Conservation (phyloP, 2,113 vertebrate species). For the Asarcornis scutulata region DNA sequence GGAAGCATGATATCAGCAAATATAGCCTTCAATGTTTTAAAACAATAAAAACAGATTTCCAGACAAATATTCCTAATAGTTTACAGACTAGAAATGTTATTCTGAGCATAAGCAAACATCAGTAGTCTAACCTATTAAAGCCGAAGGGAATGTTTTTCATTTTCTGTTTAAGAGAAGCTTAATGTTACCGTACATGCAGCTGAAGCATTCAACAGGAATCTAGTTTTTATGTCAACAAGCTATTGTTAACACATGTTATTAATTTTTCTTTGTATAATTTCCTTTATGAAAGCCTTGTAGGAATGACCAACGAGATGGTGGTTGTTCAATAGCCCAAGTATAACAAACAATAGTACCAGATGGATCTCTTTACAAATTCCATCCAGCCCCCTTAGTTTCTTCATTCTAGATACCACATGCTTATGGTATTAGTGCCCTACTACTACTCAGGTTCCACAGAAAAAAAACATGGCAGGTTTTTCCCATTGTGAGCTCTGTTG, state of each 20-base stretch:
- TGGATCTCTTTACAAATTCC: background rate
- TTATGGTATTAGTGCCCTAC: background rate
- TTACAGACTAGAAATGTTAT: background rate
- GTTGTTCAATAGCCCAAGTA: background rate
- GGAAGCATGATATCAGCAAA: constrained; percentile 6
- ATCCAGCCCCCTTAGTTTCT: background rate
- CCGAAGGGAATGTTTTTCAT: constrained; percentile 1
- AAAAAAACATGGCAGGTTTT: background rate
- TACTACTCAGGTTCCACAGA: background rate
- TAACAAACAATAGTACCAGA: background rate
- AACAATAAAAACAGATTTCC: constrained; percentile 43
- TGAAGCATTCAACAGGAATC: constrained; percentile 16
- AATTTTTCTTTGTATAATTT: constrained; percentile 34
- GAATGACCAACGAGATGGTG: background rate
- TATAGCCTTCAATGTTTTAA: constrained; percentile 17
- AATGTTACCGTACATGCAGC: background rate
- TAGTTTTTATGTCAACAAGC: constrained; percentile 15
- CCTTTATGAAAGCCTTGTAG: background rate
- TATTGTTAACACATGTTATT: background rate
- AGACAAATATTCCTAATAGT: background rate
- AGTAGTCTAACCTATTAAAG: background rate
- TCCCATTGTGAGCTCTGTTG: background rate
- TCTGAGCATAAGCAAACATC: background rate
- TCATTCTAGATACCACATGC: background rate
- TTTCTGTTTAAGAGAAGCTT: constrained; percentile 20